phyloP scores from a whole-genome alignment of 2,888 invertebrate genomes.

The Tinea trinotella region DNA sequence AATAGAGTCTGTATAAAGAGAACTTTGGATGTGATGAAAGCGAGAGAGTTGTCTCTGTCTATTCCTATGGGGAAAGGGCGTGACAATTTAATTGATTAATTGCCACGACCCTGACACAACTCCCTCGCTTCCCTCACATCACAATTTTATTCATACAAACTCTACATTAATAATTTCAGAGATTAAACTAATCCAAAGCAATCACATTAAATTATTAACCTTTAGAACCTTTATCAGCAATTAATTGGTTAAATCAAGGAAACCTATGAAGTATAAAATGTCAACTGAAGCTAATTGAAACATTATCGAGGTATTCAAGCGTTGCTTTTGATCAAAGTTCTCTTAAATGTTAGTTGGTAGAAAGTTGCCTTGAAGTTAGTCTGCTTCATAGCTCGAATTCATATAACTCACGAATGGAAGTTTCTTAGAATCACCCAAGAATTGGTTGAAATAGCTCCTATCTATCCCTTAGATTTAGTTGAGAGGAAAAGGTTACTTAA shows the following conservation, averaged over 20 bases:
- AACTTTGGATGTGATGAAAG: too few relatives aligned
- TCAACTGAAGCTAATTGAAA: slow-evolving; percentile 17
- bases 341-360: slow-evolving; percentile 6
- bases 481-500: neutral
- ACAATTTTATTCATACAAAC: too few relatives aligned
- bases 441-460: slow-evolving; percentile 17
- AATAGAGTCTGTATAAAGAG: too few relatives aligned
- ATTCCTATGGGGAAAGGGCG: too few relatives aligned
- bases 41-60: too few relatives aligned
- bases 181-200: slow-evolving; percentile 1
- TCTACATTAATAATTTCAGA: neutral
- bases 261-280: slow-evolving; percentile 13
- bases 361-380: slow-evolving; percentile 11
- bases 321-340: neutral
- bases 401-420: slow-evolving; percentile 24
- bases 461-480: neutral
- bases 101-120: too few relatives aligned
- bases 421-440: slow-evolving; percentile 22
- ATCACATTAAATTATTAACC: too few relatives aligned
- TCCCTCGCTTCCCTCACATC: too few relatives aligned
- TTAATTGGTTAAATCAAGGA: neutral
- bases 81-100: too few relatives aligned
- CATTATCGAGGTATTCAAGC: slow-evolving; percentile 16
- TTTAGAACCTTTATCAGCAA: neutral
- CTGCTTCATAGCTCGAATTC: slow-evolving; percentile 24